A percentile compares a stretch with the other conserved stretches of the same genome.
phyloP scores from a whole-genome alignment of 2,113 vertebrate species.

The Phyllostomus hastatus region DNA sequence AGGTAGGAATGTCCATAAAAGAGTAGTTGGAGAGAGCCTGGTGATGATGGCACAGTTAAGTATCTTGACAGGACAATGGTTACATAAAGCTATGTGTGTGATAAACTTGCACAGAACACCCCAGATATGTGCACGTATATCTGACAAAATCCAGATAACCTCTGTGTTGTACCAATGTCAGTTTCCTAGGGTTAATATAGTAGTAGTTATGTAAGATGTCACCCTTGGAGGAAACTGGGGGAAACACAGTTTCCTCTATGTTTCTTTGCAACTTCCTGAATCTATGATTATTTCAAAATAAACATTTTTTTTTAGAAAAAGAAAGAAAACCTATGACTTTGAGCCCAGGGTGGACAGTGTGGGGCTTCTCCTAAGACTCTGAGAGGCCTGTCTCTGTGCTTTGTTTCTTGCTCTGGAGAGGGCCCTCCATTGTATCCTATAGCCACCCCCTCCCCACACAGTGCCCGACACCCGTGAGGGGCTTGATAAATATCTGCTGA shows the following conservation, averaged over 20 bases:
- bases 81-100: not conserved
- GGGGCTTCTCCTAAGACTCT: not conserved
- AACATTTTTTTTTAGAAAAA: not conserved
- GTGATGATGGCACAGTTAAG: not conserved
- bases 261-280: not conserved
- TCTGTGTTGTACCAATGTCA: not conserved
- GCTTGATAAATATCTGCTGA: not conserved
- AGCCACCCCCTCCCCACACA: not conserved
- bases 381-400: not conserved
- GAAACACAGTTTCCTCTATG: not conserved
- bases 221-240: not conserved
- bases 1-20: not conserved
- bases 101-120: not conserved
- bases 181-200: not conserved
- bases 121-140: not conserved
- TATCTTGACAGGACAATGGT: not conserved
- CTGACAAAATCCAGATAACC: not conserved
- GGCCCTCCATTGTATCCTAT: not conserved
- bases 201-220: not conserved
- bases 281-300: not conserved
- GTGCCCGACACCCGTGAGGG: not conserved
- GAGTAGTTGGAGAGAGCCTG: not conserved
- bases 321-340: not conserved
- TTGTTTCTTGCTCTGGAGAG: not conserved
- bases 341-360: not conserved